A percentile compares a stretch with the other conserved stretches of the same genome.
phyloP scores from a whole-genome alignment of 2,888 invertebrate species.

The Holacanthella duospinosa region DNA sequence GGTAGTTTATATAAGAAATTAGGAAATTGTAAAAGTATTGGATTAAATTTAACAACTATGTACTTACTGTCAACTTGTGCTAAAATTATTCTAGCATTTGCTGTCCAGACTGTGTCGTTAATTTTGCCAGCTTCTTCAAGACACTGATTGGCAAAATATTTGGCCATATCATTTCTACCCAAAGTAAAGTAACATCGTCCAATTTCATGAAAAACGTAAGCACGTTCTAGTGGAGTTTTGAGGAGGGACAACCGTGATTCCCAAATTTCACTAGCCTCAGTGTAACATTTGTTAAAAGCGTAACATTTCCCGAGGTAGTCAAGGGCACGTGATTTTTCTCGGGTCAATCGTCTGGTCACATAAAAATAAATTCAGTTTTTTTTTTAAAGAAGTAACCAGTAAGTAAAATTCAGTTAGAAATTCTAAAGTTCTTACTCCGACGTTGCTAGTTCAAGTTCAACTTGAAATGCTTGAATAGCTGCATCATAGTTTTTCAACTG shows the following conservation, averaged over 20 bases:
- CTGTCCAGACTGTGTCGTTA: not conserved
- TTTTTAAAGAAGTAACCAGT: not conserved
- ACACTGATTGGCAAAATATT: slow-evolving; percentile 7
- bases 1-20: not conserved
- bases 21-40: not conserved
- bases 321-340: slow-evolving; percentile 1
- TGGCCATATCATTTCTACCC: slow-evolving; percentile 9
- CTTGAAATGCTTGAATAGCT: slow-evolving; percentile 31
- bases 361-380: not conserved
- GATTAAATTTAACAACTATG: not conserved
- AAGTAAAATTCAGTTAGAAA: not conserved
- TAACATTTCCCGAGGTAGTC: not conserved
- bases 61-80: slow-evolving; percentile 10
- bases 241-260: not conserved
- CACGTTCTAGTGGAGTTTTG: slow-evolving; percentile 10
- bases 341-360: not conserved
- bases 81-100: slow-evolving; percentile 1
- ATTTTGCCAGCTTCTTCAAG: slow-evolving; percentile 1
- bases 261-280: slow-evolving; percentile 5
- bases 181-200: slow-evolving; percentile 10
- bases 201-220: slow-evolving; percentile 14
- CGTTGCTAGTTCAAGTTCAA: slow-evolving; percentile 28
- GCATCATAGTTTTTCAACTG: slow-evolving; percentile 28
- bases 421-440: slow-evolving; percentile 13
- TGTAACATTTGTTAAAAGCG: not conserved